phyloP scores from a whole-genome alignment of 23 tunicate genomes.

The Botrylloides violaceus region DNA sequence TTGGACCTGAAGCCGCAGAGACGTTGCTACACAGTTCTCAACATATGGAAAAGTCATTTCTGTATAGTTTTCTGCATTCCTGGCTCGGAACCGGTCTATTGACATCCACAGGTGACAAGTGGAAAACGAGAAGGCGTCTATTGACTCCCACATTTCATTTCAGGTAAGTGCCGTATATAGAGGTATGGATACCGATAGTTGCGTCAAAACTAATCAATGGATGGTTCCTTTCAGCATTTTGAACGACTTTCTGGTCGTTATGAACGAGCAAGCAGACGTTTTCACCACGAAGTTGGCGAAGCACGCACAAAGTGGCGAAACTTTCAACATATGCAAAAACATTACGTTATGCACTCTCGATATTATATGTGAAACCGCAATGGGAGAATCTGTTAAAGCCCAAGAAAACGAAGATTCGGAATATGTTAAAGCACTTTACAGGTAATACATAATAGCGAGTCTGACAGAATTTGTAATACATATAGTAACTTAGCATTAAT shows the following conservation, averaged over 20 bases:
- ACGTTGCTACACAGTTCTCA: constrained; percentile 59
- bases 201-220: neutral
- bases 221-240: constrained; percentile 30
- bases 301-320: constrained; percentile 14
- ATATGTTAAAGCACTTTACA: constrained; percentile 69
- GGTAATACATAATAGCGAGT: no score
- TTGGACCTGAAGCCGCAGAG: constrained; percentile 73
- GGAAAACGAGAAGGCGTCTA: constrained; percentile 79
- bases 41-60: constrained; percentile 58
- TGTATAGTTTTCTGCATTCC: constrained; percentile 58
- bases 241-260: constrained; percentile 87
- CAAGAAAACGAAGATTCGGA: constrained; percentile 58
- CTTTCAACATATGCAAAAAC: constrained; percentile 44
- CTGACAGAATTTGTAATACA: no score
- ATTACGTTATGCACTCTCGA: constrained; percentile 79
- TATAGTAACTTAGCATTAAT: no score
- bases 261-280: constrained; percentile 44
- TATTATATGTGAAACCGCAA: constrained; percentile 89
- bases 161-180: constrained; percentile 2
- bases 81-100: constrained; percentile 93
- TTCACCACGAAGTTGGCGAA: constrained; percentile 25
- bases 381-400: constrained; percentile 90
- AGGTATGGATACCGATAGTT: neutral
- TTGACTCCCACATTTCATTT: constrained; percentile 96
- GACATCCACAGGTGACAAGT: constrained; percentile 73